Base-by-base conservation (phyloP, 2,797 vertebrate species). In the Carapus acus region DNA sequence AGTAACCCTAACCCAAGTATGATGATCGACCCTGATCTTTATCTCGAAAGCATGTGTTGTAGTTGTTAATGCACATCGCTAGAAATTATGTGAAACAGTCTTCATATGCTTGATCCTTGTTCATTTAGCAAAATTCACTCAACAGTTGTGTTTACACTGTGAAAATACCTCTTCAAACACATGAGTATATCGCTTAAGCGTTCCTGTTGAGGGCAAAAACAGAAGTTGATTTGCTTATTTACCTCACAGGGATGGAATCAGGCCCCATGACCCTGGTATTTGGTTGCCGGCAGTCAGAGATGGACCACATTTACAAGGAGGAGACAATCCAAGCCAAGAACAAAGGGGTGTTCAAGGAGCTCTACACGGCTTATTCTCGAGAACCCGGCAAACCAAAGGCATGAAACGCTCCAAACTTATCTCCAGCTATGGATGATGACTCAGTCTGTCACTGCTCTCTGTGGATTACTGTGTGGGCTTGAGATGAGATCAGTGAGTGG, bases 361-460 rank as follows among this genome's bases (percentile, higher is more conserved):
- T 99, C 54, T 93, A 91, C 79, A 88, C 96, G 0, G 95, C 94
- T 45, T 99, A 97, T 74, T 99, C 96, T 65, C 90, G 96, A 84
- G 96, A 99, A 66, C 95, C 96, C 0, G 93, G 90, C 71, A 96
- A 91, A 91, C 94, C 96, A 92, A 99, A 99, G 95, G 96, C 97
- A 81, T 40, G n/a, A 15, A 36, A 20, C 27, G 11, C 3, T 9
- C 27, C 7, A 3, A 66, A 16, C 21, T n/a, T n/a, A 37, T 36
- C 17, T 22, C 7, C 18, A 9, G 19, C 40, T 48, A 13, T 2
- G 21, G 13, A 55, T 42, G 13, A 55, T 42, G 43, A 70, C 22
- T 67, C 59, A 42, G 40, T 33, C 49, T 42, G 44, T 72, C 59
- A 43, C 33, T 11, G 16, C 38, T 61, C 37, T 59, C 29, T 60